Percentiles rank a stretch among this genome's conserved stretches.
These are phyloP conservation scores for Microcebus ravelobensis DNA, from an alignment of 2,113 vertebrate species.

Conservation along the genomic window DNA sequence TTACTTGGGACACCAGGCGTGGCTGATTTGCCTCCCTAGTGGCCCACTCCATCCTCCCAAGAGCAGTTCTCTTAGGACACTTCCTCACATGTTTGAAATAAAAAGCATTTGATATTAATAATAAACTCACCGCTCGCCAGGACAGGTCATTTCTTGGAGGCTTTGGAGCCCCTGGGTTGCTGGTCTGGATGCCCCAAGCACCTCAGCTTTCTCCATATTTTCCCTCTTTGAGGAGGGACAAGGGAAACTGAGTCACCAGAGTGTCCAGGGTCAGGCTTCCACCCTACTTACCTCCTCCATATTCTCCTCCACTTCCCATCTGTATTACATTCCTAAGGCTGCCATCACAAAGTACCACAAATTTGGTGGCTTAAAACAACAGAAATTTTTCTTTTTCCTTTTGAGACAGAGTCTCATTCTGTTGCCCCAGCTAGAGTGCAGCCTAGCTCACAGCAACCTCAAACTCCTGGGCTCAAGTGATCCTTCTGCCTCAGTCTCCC, in stretches of 20 bases:
- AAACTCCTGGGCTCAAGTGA: too few relatives aligned
- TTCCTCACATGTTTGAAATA: background rate
- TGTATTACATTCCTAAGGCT: background rate
- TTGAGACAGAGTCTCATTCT: too few relatives aligned
- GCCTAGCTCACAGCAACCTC: too few relatives aligned
- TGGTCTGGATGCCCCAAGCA: background rate
- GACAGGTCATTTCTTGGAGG: background rate
- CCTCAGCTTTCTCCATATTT: background rate
- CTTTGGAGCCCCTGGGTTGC: background rate
- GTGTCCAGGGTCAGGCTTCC: background rate
- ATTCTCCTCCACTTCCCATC: background rate
- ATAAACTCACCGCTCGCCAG: background rate
- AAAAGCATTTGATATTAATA: background rate
- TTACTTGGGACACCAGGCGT: background rate
- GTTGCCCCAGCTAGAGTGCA: too few relatives aligned
- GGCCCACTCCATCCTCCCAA: background rate
- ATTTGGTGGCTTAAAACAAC: too few relatives aligned
- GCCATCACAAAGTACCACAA: background rate
- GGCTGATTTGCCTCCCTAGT: background rate
- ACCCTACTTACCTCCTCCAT: background rate
- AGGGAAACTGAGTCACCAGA: background rate
- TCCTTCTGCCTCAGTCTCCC: too few relatives aligned
- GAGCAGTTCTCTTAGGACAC: background rate
- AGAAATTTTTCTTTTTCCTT: too few relatives aligned
- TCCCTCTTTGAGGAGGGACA: background rate